Evolutionary conservation across 2,113 vertebrate species (phyloP), one percentile per base, ranked within the genome.

Genomic region (Phoenicopterus ruber): DNA sequence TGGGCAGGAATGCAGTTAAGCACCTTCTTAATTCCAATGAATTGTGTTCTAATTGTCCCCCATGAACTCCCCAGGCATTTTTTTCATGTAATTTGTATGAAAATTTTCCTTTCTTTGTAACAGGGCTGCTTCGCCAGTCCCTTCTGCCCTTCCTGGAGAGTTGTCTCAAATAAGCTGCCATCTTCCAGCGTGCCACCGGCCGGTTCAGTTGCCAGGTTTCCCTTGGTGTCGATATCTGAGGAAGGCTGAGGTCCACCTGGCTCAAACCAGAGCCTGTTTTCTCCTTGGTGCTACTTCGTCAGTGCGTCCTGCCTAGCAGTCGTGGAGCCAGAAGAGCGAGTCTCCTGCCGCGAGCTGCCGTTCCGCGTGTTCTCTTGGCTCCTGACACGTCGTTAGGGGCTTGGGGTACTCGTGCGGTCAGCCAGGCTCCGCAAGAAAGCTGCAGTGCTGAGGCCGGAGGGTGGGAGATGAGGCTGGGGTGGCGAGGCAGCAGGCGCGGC

Each of bases 131-230:
- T n/a, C 19, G 9, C 66, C 66, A 14, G 5, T 5, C 22, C 38
- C 72, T 69, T 38, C 74, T 72, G 40, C 58, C 61, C 10, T 9
- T 40, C 38, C 25, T 2, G 13, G 47, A 17, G 47, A 25, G 20
- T 3, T 40, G n/a, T n/a, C 42, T 50, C 42, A 17, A 3, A 26
- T 2, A 5, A 67, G 52, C 32, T 26, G 32, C 34, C 32, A 1
- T 5, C 72, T 12, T 18, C 59, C 59, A 24, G 5, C 9, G 0
- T 6, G 24, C 22, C 3, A 0, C 36, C 32, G 24, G 24, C 11
- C 25, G 1, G 1, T 1, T 1, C 4, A 10, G n/a, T 7, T 44
- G 72, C 3, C 1, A 7, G 1, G 3, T 29, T 29, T 17, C 82
- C 54, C 32, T 11, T 25, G 36, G 55, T 34, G 36, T 32, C 36